Percentiles rank a stretch among this genome's conserved stretches.
These are phyloP conservation scores for Catonia carolina DNA, from an alignment of 2,888 invertebrate species.

Conservation along the genomic window DNA sequence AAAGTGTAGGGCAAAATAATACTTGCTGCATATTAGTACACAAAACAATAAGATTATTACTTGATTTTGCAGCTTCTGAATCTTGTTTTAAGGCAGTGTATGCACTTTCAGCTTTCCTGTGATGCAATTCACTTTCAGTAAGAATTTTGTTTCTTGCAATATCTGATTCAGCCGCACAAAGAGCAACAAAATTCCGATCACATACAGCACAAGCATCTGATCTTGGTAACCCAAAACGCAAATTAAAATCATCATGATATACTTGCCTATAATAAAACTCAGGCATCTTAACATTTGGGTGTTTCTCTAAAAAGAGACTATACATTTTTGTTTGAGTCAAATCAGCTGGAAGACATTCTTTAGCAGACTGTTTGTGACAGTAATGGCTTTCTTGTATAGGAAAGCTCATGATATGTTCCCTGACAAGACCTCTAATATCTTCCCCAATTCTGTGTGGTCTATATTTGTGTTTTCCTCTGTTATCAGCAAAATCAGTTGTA, in stretches of 20 bases:
- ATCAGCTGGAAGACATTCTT: not conserved
- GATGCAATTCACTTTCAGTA: slow-evolving; percentile 8
- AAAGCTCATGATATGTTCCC: slow-evolving; percentile 1
- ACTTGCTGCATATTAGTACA: slow-evolving; percentile 12
- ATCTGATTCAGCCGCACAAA: not conserved
- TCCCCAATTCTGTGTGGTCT: not conserved
- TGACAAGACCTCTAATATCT: not conserved
- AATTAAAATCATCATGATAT: slow-evolving; percentile 5
- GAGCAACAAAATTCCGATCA: slow-evolving; percentile 5
- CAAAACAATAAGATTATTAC: not conserved
- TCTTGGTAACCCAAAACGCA: slow-evolving; percentile 7
- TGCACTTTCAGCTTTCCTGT: slow-evolving; percentile 2
- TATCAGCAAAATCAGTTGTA: not conserved
- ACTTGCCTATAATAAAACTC: slow-evolving; percentile 5
- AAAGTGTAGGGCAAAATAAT: slow-evolving; percentile 11
- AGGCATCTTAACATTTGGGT: not conserved
- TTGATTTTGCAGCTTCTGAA: not conserved
- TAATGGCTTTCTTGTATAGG: slow-evolving; percentile 14
- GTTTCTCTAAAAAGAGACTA: not conserved
- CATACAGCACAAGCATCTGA: slow-evolving; percentile 5
- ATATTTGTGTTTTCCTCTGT: too few species aligned
- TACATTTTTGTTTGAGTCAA: slow-evolving; percentile 5
- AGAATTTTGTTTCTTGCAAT: not conserved
- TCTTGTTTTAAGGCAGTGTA: slow-evolving; percentile 1
- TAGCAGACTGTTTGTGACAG: not conserved